Base-by-base conservation (phyloP, 2,113 vertebrate genomes). In the Atractosteus spatula region DNA sequence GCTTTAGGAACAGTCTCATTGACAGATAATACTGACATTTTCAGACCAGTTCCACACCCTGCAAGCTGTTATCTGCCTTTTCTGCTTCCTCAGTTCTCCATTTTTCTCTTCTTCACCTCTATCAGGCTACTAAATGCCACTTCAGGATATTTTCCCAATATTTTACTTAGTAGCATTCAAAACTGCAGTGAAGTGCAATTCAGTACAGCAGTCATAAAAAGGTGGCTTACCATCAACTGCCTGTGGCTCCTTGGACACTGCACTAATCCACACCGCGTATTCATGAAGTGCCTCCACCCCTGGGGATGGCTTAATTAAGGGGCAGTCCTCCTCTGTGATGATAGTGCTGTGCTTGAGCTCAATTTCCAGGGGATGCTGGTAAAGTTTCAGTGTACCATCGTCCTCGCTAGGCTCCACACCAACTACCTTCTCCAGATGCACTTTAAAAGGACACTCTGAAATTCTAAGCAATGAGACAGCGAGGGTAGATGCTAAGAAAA, bases 251-350 rank as follows among this genome's bases (percentile, higher is more conserved):
- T 81, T 85, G 0, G 73, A 85, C 1, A 86, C 82, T 4, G 91
- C 85, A 0, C 71, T 83, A 65, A 92, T 91, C 96, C 97, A 99
- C 43, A 88, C 78, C 0, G 94, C 93, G 4, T 97, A 98, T 54
- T 96, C 91, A 0, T 97, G 97, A 76, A 99, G 91, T 3, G 93
- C 94, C 0, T 90, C 82, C 12, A 96, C 95, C 0, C 97, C 97
- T 0, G 69, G 74, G 73, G 83, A 90, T 2, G 97, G 95, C 0
- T 74, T 82, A 4, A 97, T 83, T 3, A 93, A 86, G 0, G 97
- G 97, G 76, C 96, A 97, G 0, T 8, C 5, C 0, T 83, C 87
- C 0, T 95, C 91, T 0, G 89, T 74, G 17, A 88, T 87, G 73
- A 99, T 84, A 0, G 83, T 93, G 85, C 94, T 95, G 83, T 97